These are phyloP conservation scores for Ctenomys sociabilis DNA, from an alignment of 2,113 vertebrate genomes.

Conservation along the genomic window DNA sequence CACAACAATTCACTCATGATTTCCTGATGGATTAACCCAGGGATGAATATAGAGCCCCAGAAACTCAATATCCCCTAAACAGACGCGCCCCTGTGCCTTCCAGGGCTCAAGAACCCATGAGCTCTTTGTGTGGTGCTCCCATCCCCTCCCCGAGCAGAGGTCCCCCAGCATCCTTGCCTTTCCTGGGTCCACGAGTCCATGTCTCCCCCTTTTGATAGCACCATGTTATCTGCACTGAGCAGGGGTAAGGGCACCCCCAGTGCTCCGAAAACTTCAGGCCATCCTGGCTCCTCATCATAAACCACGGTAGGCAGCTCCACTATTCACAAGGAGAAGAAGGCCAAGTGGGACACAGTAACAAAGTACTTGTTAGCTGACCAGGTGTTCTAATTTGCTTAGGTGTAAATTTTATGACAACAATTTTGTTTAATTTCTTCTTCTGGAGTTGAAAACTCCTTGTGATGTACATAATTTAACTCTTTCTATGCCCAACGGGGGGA, in stretches of 20 bases:
- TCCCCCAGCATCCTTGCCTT: neutral
- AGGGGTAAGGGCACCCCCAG: neutral
- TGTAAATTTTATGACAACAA: conserved; percentile 47
- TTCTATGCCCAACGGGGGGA: neutral
- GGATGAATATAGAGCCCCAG: neutral
- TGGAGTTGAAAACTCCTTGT: conserved; percentile 27
- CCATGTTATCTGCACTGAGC: neutral
- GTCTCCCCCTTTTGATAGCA: neutral
- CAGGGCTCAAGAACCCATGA: neutral
- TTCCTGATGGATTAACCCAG: no score
- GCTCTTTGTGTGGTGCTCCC: neutral
- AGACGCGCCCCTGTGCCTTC: neutral
- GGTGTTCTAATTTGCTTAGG: conserved; percentile 31
- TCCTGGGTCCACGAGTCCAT: neutral
- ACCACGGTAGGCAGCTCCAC: neutral
- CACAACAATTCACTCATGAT: neutral
- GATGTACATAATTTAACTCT: conserved; percentile 13
- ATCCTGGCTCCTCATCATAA: neutral
- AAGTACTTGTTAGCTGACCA: conserved; percentile 48
- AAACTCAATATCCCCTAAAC: fast-evolving
- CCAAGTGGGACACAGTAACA: neutral
- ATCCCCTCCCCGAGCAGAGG: neutral
- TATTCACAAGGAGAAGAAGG: neutral
- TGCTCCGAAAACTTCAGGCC: neutral
- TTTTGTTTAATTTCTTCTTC: conserved; percentile 64